Evolutionary conservation across 2,113 vertebrate species (phyloP), one percentile per base, ranked within the genome.

Genomic region (Channa argus): DNA sequence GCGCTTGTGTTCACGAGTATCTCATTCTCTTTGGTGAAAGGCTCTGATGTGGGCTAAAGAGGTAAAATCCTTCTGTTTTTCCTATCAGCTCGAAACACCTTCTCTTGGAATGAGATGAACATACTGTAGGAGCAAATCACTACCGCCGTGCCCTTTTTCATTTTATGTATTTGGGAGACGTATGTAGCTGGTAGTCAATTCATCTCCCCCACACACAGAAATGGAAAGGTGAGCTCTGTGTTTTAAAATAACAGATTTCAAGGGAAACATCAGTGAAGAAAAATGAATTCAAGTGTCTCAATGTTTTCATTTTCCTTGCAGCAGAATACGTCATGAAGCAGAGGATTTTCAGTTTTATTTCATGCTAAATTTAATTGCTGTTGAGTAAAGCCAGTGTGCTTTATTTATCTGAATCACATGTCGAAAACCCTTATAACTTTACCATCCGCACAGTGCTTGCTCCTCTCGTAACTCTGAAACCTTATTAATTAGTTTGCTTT

Each of bases 401-500:
- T 84, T 55, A 89, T 88, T 80, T 73, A 79, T 85, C 63, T 61
- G 51, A 75, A 82, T 84, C 67, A 52, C 44, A 53, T 33, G 3
- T 45, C 24, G 46, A 56, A 37, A 58, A 37, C 14, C 64, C 12
- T 8, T 3, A 47, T 47, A 74, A 74, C 68, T 84, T 77, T 63
- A 79, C 55, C 72, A 10, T 74, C 75, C 70, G 8, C 33, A 9
- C 33, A 15, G 74, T 63, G 51, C 79, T 72, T 63, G 58, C 55
- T 47, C 76, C 79, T 8, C 6, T 33, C 67, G 60, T 84, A 63
- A 70, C 74, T 75, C 79, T 65, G 71, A 87, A 80, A 80, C 59
- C 83, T 82, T 76, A 88, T 91, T 94, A 91, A 94, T 93, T 90
- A 91, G 82, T 88, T 90, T 89, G 89, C 88, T 88, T 89, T 84